These are phyloP conservation scores for Magallana gigas DNA, from an alignment of 1,140 invertebrate species.

Conservation along the genomic window DNA sequence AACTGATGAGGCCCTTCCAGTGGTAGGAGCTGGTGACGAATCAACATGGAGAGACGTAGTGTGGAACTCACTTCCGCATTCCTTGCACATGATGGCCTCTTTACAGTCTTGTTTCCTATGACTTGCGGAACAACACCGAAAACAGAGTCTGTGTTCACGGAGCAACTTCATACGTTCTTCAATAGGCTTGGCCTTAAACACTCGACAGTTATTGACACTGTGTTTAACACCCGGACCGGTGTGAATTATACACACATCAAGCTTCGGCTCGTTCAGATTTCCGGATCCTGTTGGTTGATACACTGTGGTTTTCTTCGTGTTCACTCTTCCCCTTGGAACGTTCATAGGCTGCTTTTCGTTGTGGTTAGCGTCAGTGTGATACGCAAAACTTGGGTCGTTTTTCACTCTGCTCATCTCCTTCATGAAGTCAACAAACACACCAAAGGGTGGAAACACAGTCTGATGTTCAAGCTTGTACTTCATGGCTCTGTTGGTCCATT, in stretches of 20 bases:
- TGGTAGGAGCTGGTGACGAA: not conserved
- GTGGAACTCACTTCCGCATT: not conserved
- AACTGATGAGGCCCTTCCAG: not conserved
- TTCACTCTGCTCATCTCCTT: not conserved
- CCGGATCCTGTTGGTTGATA: too few species aligned
- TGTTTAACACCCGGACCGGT: not conserved
- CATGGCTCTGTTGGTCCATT: constrained; percentile 47
- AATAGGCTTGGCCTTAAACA: not conserved
- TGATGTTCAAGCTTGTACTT: constrained; percentile 49
- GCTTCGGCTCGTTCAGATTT: not conserved
- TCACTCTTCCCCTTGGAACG: not conserved
- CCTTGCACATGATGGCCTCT: not conserved
- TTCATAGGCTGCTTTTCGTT: not conserved
- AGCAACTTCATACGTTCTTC: not conserved
- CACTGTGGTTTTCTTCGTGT: not conserved
- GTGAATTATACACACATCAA: constrained; percentile 18
- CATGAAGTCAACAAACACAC: constrained; percentile 47
- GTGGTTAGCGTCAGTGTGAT: constrained; percentile 9
- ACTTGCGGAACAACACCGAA: not conserved
- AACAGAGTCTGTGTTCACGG: constrained; percentile 19
- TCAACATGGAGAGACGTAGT: constrained; percentile 2
- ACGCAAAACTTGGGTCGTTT: constrained; percentile 55
- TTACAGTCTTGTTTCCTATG: constrained; percentile 25
- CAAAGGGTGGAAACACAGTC: constrained; percentile 49
- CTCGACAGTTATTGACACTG: not conserved